Percentiles rank a stretch among this genome's conserved stretches.
Evolutionary conservation across 2,113 vertebrate species (phyloP).

Genomic region (Trichomycterus rosablanca): DNA sequence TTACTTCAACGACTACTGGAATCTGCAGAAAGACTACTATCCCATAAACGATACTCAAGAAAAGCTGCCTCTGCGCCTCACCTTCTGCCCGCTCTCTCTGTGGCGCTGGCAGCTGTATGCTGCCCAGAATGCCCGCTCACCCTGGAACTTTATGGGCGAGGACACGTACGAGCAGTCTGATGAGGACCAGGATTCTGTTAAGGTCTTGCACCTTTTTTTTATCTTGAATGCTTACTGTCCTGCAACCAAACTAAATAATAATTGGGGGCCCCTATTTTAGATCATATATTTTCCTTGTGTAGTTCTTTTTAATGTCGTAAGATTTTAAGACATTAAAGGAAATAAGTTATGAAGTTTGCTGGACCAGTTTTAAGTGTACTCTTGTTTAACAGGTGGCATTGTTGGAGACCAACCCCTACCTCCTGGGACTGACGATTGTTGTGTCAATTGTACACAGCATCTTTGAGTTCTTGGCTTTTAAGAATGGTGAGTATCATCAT

Average conservation of each 20-base stretch:
- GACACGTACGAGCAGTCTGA: slow-evolving; percentile 92
- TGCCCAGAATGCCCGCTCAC: slow-evolving; percentile 83
- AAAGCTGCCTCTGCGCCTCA: slow-evolving; percentile 77
- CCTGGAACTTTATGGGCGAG: slow-evolving; percentile 90
- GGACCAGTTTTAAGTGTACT: too few relatives aligned
- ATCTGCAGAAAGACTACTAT: slow-evolving; percentile 92
- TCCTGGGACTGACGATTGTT: slow-evolving; percentile 84
- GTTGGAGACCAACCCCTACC: slow-evolving; percentile 90
- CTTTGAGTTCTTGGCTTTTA: slow-evolving; percentile 95
- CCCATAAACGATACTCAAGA: slow-evolving; percentile 81
- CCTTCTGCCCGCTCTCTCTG: slow-evolving; percentile 86
- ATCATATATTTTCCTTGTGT: too few relatives aligned
- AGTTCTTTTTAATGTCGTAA: too few relatives aligned
- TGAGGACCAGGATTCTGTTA: slow-evolving; percentile 93
- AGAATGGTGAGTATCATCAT: slow-evolving; percentile 74
- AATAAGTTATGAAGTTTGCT: too few relatives aligned
- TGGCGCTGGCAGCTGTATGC: slow-evolving; percentile 97
- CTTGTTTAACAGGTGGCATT: slow-evolving; percentile 76
- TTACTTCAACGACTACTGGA: slow-evolving; percentile 98
- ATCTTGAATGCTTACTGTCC: not conserved
- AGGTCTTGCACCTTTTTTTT: slow-evolving; percentile 63
- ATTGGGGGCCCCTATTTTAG: too few relatives aligned
- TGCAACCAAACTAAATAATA: too few relatives aligned
- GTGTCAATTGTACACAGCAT: slow-evolving; percentile 93
- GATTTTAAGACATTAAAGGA: too few relatives aligned